Percentiles rank a stretch among this genome's conserved stretches.
These are phyloP conservation scores for Lepidostoma basale DNA, from an alignment of 1,140 invertebrate genomes.

Conservation along the genomic window DNA sequence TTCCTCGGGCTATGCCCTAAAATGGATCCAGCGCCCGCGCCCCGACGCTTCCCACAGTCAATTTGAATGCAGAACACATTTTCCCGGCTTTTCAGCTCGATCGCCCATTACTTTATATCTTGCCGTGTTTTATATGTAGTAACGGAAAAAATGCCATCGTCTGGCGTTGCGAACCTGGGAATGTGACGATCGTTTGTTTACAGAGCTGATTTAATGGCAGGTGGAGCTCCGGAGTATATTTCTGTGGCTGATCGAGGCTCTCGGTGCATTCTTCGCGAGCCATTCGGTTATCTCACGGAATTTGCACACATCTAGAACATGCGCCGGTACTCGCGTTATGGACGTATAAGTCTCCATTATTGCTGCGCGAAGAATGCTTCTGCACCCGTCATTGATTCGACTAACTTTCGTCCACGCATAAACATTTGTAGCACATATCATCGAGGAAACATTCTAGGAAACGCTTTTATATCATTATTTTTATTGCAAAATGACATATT, in stretches of 20 bases:
- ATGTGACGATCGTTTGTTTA: not conserved
- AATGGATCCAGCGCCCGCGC: constrained; percentile 60
- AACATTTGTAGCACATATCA: too few species aligned
- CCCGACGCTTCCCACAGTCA: constrained; percentile 17
- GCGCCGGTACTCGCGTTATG: too few species aligned
- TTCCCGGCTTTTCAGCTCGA: constrained; percentile 12
- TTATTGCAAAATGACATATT: too few species aligned
- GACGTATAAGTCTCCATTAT: too few species aligned
- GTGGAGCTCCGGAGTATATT: not conserved
- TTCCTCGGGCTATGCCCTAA: constrained; percentile 70
- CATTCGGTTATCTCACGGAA: not conserved
- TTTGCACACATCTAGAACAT: too few species aligned
- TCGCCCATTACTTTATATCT: not conserved
- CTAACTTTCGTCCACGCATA: too few species aligned
- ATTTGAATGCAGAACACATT: constrained; percentile 23
- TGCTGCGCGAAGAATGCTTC: too few species aligned
- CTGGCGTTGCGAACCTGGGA: not conserved
- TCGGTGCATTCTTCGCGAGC: not conserved
- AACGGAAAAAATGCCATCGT: not conserved
- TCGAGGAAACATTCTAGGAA: too few species aligned
- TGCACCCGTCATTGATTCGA: too few species aligned
- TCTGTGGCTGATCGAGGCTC: not conserved
- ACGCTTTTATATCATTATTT: too few species aligned
- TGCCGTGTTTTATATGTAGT: not conserved
- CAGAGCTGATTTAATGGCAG: constrained; percentile 2